Percentiles rank a stretch among this genome's conserved stretches.
These are phyloP conservation scores for Pterocles burchelli DNA, from an alignment of 2,113 vertebrate genomes.

Conservation along the genomic window DNA sequence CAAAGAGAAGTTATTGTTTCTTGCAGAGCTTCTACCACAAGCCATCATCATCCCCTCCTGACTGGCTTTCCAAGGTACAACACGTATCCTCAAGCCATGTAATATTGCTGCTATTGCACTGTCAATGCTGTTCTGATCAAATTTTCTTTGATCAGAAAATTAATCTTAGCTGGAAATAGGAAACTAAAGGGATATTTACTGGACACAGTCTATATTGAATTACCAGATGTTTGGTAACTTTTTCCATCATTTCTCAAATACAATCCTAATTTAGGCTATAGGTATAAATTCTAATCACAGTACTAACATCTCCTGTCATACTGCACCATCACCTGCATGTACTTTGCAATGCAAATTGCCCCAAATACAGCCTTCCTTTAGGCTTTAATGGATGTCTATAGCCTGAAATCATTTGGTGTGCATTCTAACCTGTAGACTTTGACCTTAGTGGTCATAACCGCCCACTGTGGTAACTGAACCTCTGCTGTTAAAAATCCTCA, in stretches of 20 bases:
- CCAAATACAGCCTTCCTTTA: neutral
- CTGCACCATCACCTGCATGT: neutral
- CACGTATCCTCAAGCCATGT: conserved; percentile 30
- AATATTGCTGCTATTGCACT: conserved; percentile 8
- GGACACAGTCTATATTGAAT: neutral
- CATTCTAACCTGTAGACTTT: neutral
- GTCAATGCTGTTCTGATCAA: conserved; percentile 40
- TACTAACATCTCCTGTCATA: neutral
- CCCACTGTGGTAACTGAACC: neutral
- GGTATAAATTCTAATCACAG: conserved; percentile 29
- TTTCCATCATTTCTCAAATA: neutral
- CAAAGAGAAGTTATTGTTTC: conserved; percentile 47
- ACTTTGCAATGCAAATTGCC: conserved; percentile 19
- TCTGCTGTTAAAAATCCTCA: neutral
- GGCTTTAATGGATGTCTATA: neutral
- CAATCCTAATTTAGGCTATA: neutral
- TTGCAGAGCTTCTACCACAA: conserved; percentile 42
- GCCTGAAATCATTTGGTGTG: neutral
- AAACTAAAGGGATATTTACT: conserved; percentile 27
- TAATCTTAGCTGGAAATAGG: conserved; percentile 21
- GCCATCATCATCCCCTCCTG: conserved; percentile 45
- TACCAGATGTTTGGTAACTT: conserved; percentile 24
- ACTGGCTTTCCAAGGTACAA: conserved; percentile 23
- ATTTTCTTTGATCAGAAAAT: conserved; percentile 57
- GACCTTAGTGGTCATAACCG: neutral